A percentile compares a stretch with the other conserved stretches of the same genome.
phyloP scores from a whole-genome alignment of 2,888 invertebrate species.

The Shargacucullia verbasci region DNA sequence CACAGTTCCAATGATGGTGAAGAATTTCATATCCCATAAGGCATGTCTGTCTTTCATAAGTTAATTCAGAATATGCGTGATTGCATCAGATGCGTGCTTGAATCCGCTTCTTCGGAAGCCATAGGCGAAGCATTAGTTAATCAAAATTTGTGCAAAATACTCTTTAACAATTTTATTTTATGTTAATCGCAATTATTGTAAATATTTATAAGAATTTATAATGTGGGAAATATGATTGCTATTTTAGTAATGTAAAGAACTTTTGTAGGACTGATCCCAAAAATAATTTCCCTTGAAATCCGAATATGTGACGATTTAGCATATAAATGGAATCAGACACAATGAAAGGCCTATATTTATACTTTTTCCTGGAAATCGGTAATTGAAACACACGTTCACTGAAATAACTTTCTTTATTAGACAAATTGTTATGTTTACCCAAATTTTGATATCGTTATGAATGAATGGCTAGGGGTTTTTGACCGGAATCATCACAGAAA shows the following conservation, averaged over 20 bases:
- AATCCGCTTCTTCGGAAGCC: slow-evolving; percentile 78
- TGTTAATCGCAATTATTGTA: slow-evolving; percentile 30
- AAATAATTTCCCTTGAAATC: neutral
- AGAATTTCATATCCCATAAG: slow-evolving; percentile 68
- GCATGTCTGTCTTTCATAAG: slow-evolving; percentile 71
- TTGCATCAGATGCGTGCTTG: slow-evolving; percentile 73
- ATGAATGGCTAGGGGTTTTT: no score
- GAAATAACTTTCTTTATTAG: no score
- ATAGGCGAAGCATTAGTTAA: slow-evolving; percentile 61
- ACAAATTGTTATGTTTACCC: no score
- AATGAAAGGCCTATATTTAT: no score
- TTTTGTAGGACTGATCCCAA: neutral
- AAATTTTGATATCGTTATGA: no score
- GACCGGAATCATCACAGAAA: no score
- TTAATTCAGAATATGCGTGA: slow-evolving; percentile 64
- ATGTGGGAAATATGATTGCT: slow-evolving; percentile 57
- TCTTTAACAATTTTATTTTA: slow-evolving; percentile 26
- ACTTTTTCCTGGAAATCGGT: no score
- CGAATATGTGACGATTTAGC: no score
- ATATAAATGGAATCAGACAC: no score
- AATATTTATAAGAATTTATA: slow-evolving; percentile 47
- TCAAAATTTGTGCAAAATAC: slow-evolving; percentile 9
- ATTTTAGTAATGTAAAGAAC: slow-evolving; percentile 31
- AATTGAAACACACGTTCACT: no score
- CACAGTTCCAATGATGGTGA: neutral